phyloP scores from a whole-genome alignment of 2,888 invertebrate species.

The Catotricha subobsoleta region DNA sequence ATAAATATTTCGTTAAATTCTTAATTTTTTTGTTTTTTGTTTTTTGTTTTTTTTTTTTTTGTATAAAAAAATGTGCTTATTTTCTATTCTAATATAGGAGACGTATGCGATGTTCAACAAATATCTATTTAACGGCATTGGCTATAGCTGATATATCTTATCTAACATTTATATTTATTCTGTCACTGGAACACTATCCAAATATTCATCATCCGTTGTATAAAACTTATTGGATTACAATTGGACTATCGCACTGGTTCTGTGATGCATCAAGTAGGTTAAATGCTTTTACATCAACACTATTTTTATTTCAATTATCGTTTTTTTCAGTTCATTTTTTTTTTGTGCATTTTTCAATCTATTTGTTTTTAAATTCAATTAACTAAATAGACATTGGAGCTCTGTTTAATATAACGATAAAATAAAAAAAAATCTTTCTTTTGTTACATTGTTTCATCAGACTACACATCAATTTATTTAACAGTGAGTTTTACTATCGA shows the following conservation, averaged over 20 bases:
- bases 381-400: too few relatives aligned
- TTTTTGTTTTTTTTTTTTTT: not conserved
- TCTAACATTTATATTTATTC: constrained; percentile 42
- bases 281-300: not conserved
- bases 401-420: too few relatives aligned
- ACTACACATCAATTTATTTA: constrained; percentile 53
- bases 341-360: too few relatives aligned
- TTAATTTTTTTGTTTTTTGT: constrained; percentile 1
- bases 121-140: constrained; percentile 52
- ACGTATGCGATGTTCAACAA: constrained; percentile 57
- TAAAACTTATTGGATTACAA: constrained; percentile 39
- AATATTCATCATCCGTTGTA: constrained; percentile 34
- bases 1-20: too few relatives aligned
- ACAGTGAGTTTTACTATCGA: constrained; percentile 60
- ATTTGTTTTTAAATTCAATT: too few relatives aligned
- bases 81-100: constrained; percentile 28
- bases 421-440: too few relatives aligned
- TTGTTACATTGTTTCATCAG: constrained; percentile 18
- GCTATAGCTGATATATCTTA: constrained; percentile 54
- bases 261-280: constrained; percentile 47
- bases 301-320: constrained; percentile 3
- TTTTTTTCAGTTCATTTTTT: not conserved
- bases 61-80: not conserved
- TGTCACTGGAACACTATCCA: constrained; percentile 42
- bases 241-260: constrained; percentile 41